Conservation (phyloP, 2,888 invertebrate genomes). For the Amiota communis region DNA sequence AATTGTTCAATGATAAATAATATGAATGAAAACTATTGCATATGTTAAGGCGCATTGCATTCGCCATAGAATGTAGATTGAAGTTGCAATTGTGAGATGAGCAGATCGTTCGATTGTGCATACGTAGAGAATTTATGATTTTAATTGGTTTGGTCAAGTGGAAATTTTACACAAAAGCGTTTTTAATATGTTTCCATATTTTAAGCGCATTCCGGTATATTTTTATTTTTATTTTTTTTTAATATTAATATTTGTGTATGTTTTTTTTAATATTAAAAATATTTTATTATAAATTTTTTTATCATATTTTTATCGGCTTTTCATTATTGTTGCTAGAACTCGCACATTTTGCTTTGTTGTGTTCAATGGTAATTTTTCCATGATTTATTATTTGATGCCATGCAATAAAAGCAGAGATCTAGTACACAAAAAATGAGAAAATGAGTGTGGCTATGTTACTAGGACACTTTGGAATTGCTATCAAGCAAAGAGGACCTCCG, state of each 20-base stretch:
- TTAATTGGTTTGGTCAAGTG: constrained; percentile 64
- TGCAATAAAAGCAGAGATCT: too few relatives aligned
- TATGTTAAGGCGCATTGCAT: constrained; percentile 19
- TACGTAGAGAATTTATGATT: constrained; percentile 56
- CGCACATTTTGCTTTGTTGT: too few relatives aligned
- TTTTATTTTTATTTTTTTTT: not conserved
- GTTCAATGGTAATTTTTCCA: too few relatives aligned
- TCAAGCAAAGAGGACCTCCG: too few relatives aligned
- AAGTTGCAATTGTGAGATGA: too few relatives aligned
- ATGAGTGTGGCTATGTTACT: too few relatives aligned
- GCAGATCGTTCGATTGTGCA: constrained; percentile 16
- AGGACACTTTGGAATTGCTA: too few relatives aligned
- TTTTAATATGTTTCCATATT: constrained; percentile 25
- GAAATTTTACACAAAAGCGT: constrained; percentile 46
- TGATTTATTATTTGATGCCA: too few relatives aligned
- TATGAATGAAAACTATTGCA: constrained; percentile 10
- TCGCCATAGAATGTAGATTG: not conserved
- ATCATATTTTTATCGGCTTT: constrained; percentile 24
- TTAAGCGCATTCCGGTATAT: not conserved
- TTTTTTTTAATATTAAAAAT: constrained; percentile 2
- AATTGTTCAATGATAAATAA: not conserved
- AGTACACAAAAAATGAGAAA: too few relatives aligned
- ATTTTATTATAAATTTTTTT: not conserved
- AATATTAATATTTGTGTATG: constrained; percentile 8
- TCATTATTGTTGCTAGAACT: not conserved